Evolutionary conservation across 2,113 vertebrate species (phyloP), one percentile per base, ranked within the genome.

Genomic region (Opisthocomus hoazin): DNA sequence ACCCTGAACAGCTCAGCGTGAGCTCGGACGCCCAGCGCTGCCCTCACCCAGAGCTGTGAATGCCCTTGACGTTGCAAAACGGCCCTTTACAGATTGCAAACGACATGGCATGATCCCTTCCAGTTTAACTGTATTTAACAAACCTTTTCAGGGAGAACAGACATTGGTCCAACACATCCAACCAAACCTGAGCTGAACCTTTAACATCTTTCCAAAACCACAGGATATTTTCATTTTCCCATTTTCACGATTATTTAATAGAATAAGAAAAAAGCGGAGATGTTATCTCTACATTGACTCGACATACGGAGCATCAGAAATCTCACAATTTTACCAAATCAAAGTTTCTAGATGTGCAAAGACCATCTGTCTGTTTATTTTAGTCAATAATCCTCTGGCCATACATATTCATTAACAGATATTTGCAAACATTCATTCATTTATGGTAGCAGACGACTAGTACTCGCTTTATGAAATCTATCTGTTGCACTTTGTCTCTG

Each of bases 41-140:
- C 29, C 29, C 61, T 61, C 5, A 1, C 51, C 37, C 23, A 21
- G 37, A 34, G 39, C 24, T 34, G 13, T 1, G 0, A 19, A 48
- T 6, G 26, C 8, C 41, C 34, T 14, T 9, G 56, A 18, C 9
- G 2, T 15, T 5, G 15, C 56, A 50, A 43, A 46, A 48, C 1
- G 4, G 48, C 16, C 23, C 26, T 46, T 43, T 29, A 45, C 2
- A 22, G n/a, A 53, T 4, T 29, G 39, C 34, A 61, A 20, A 54
- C 30, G 7, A 22, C 10, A 3, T 1, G 45, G 45, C 3, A 0
- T 2, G 13, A 30, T 29, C n/a, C 21, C n/a, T 53, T 21, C 15
- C 6, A 6, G 11, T 57, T 65, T 57, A 34, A 37, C 13, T 14
- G 5, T 3, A 16, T 45, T 53, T 9, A 12, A 36, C 9, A 15